These are phyloP conservation scores for Pogoniulus pusillus DNA, from an alignment of 2,797 vertebrate species.

Conservation along the genomic window DNA sequence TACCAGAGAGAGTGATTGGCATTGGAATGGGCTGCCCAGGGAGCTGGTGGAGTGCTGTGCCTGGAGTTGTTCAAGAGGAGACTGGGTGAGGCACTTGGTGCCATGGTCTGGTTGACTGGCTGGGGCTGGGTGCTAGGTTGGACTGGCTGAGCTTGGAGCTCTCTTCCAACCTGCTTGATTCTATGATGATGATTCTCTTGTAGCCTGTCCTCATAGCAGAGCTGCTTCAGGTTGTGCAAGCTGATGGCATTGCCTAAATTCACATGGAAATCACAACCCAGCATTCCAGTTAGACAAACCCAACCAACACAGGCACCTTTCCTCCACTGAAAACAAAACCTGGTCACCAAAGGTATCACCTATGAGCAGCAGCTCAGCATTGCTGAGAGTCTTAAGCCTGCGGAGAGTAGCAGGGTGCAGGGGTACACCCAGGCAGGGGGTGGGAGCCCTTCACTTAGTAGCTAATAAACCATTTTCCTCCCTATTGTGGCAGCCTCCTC, in stretches of 20 bases:
- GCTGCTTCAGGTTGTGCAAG: no score
- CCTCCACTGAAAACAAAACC: background rate
- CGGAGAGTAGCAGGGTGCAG: background rate
- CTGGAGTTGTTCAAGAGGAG: no score
- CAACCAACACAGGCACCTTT: rapidly evolving
- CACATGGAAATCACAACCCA: background rate
- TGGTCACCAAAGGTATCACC: background rate
- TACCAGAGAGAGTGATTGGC: no score
- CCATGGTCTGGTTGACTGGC: no score
- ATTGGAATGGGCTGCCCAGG: background rate
- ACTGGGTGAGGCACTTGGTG: no score
- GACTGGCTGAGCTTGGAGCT: no score
- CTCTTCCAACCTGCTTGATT: no score
- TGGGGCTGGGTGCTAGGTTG: no score
- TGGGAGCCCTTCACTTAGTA: background rate
- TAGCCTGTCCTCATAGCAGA: no score
- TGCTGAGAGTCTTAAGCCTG: background rate
- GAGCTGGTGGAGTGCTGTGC: no score
- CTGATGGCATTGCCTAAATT: no score
- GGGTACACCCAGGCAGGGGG: background rate
- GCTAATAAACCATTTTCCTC: constrained; percentile 41
- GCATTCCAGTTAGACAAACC: background rate
- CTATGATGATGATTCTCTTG: no score
- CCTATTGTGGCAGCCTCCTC: constrained; percentile 4
- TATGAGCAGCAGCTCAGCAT: background rate